A percentile compares a stretch with the other conserved stretches of the same genome.
These are phyloP conservation scores for Drosophila quadrilineata DNA, from an alignment of 1,140 invertebrate genomes.

Conservation along the genomic window DNA sequence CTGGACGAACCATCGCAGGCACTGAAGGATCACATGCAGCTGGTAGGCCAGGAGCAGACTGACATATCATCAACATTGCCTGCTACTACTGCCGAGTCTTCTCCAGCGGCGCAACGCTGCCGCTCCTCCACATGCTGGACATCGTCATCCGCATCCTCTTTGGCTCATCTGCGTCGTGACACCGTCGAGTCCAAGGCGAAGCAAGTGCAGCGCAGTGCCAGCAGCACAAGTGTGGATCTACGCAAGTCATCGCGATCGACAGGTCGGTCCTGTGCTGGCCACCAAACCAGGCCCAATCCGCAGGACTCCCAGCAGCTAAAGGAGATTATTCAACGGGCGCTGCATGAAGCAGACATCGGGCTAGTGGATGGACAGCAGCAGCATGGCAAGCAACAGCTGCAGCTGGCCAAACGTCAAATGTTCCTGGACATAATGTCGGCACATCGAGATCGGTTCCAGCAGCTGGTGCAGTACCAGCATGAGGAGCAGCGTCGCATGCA, in stretches of 20 bases:
- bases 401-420: constrained; percentile 25
- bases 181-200: constrained; percentile 74
- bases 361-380: neutral
- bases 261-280: constrained; percentile 7
- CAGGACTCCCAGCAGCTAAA: constrained; percentile 48
- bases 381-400: constrained; percentile 4
- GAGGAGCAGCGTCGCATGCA: constrained; percentile 60
- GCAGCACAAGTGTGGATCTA: constrained; percentile 1
- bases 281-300: constrained; percentile 2
- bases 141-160: neutral
- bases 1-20: constrained; percentile 84
- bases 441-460: constrained; percentile 79
- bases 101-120: constrained; percentile 1
- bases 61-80: neutral
- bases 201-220: constrained; percentile 49
- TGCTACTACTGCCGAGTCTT: neutral
- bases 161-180: constrained; percentile 47
- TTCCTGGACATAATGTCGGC: constrained; percentile 61
- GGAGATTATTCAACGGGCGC: constrained; percentile 40
- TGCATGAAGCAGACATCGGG: constrained; percentile 19
- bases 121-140: neutral
- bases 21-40: constrained; percentile 83
- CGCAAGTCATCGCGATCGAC: neutral
- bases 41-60: neutral
- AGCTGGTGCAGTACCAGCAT: constrained; percentile 77